These are phyloP conservation scores for Crematogaster levior DNA, from an alignment of 2,888 invertebrate genomes.

Conservation along the genomic window DNA sequence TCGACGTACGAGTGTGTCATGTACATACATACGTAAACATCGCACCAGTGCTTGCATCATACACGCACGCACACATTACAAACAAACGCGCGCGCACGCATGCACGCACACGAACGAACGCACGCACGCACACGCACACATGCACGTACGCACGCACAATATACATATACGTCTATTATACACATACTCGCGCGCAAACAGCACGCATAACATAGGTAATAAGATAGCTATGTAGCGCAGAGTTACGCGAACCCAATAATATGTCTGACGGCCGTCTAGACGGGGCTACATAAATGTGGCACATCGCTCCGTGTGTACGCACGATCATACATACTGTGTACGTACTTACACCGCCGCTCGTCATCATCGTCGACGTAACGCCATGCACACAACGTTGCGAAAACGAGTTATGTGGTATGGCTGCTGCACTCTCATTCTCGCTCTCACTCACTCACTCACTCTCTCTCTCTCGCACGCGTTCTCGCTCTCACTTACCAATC, in stretches of 20 bases:
- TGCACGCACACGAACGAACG: neutral
- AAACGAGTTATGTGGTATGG: constrained; percentile 25
- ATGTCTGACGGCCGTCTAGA: constrained; percentile 84
- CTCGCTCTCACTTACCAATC: neutral
- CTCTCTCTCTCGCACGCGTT: too few relatives aligned
- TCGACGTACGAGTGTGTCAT: constrained; percentile 26
- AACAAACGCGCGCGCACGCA: neutral
- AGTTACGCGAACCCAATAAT: constrained; percentile 83
- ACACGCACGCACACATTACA: neutral
- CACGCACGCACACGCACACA: neutral
- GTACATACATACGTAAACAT: neutral
- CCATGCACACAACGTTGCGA: constrained; percentile 12
- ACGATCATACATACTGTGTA: constrained; percentile 46
- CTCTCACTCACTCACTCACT: neutral
- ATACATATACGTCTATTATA: neutral
- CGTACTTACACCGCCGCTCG: constrained; percentile 28
- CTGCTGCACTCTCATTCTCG: neutral
- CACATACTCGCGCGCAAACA: constrained; percentile 9
- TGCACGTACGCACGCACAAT: neutral
- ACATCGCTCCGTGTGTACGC: constrained; percentile 64
- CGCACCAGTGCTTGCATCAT: neutral
- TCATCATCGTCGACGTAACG: constrained; percentile 24
- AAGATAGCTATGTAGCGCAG: constrained; percentile 76
- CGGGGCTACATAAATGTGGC: constrained; percentile 72
- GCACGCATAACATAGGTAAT: constrained; percentile 66